Conservation (phyloP, 64 coral and sea anemone genomes). For the Platygyra sinensis region DNA sequence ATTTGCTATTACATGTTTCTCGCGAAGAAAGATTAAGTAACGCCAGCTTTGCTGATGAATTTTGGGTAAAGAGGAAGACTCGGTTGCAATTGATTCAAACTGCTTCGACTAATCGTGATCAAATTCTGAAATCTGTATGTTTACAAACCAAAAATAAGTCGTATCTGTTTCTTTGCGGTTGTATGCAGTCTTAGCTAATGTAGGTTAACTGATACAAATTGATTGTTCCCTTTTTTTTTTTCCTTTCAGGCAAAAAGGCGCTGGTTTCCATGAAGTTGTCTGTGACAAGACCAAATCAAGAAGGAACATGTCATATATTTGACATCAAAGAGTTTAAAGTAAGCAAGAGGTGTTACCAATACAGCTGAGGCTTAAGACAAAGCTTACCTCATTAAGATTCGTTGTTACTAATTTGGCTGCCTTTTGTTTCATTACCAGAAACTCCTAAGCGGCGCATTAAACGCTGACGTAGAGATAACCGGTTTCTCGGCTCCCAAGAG, state of each 20-base stretch:
- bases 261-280: constrained; percentile 64
- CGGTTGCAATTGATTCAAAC: too few relatives aligned
- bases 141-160: too few relatives aligned
- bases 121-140: too few relatives aligned
- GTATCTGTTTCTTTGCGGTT: too few relatives aligned
- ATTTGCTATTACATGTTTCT: too few relatives aligned
- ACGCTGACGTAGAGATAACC: constrained; percentile 22
- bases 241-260: constrained; percentile 2
- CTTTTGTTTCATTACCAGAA: constrained; percentile 9
- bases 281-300: constrained; percentile 52
- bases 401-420: background rate
- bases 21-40: too few relatives aligned
- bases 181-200: too few relatives aligned
- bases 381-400: too few relatives aligned
- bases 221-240: background rate
- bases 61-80: too few relatives aligned
- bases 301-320: constrained; percentile 67
- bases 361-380: too few relatives aligned
- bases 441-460: constrained; percentile 43
- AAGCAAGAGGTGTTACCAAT: background rate
- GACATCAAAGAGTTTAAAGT: constrained; percentile 72
- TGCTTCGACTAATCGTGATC: too few relatives aligned
- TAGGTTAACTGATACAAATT: background rate
- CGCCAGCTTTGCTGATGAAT: too few relatives aligned
- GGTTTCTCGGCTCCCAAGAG: constrained; percentile 14